A percentile compares a stretch with the other conserved stretches of the same genome.
Conservation (phyloP, 2,797 vertebrate genomes). For the Eleutherodactylus coqui region DNA sequence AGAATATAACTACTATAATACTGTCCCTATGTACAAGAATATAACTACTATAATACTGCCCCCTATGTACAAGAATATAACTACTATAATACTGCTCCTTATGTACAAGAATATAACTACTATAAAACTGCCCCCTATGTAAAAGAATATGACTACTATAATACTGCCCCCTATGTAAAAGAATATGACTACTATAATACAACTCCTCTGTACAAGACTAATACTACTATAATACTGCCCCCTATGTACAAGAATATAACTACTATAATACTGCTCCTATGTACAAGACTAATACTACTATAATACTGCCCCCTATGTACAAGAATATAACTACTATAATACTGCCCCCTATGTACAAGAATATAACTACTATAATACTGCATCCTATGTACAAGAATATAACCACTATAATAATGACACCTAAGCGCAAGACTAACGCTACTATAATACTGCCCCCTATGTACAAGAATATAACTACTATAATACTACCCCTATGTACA, state of each 20-base stretch:
- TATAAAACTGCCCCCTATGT: no score
- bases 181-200: neutral
- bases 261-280: neutral
- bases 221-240: neutral
- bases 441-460: conserved; percentile 3
- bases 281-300: no score
- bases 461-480: neutral
- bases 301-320: no score
- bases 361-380: neutral
- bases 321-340: neutral
- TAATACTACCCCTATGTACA: neutral
- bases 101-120: no score
- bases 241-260: neutral
- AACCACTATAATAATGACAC: neutral
- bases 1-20: conserved; percentile 7
- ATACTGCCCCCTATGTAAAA: neutral
- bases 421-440: neutral
- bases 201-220: neutral
- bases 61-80: no score
- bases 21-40: no score
- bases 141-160: neutral
- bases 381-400: neutral
- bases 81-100: no score
- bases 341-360: neutral
- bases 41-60: no score